These are phyloP conservation scores for Gila robusta DNA, from an alignment of 2,797 vertebrate genomes.

Conservation along the genomic window DNA sequence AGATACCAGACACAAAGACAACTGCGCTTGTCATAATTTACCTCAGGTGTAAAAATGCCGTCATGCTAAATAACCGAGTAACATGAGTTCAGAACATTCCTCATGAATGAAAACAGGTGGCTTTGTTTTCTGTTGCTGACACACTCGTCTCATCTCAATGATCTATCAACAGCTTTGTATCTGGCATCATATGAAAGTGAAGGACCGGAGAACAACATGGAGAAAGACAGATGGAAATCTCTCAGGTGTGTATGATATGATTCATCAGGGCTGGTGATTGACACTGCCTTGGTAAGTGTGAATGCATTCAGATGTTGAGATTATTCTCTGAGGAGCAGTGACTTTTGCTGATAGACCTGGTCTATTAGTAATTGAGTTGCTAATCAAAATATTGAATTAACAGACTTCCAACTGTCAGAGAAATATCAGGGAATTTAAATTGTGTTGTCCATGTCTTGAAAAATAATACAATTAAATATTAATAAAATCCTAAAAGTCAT, in stretches of 20 bases:
- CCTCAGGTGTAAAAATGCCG: constrained; percentile 39
- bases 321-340: neutral
- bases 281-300: neutral
- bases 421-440: neutral
- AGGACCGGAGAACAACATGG: constrained; percentile 93
- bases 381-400: neutral
- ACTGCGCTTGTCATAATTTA: constrained; percentile 20
- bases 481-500: neutral
- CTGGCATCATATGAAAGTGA: constrained; percentile 95
- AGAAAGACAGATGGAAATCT: constrained; percentile 96
- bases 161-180: constrained; percentile 83
- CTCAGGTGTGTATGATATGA: constrained; percentile 83
- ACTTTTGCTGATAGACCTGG: neutral
- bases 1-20: constrained; percentile 25
- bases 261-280: constrained; percentile 18
- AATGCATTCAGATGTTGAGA: neutral
- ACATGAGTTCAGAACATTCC: constrained; percentile 41
- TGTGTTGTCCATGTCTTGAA: neutral
- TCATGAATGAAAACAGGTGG: constrained; percentile 36
- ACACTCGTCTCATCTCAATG: constrained; percentile 41
- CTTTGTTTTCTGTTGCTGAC: constrained; percentile 30
- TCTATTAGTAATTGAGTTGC: neutral
- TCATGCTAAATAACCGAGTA: constrained; percentile 32
- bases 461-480: neutral
- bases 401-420: neutral